Percentiles rank a stretch among this genome's conserved stretches.
These are phyloP conservation scores for Xanthia togata DNA, from an alignment of 2,888 invertebrate species.

Conservation along the genomic window DNA sequence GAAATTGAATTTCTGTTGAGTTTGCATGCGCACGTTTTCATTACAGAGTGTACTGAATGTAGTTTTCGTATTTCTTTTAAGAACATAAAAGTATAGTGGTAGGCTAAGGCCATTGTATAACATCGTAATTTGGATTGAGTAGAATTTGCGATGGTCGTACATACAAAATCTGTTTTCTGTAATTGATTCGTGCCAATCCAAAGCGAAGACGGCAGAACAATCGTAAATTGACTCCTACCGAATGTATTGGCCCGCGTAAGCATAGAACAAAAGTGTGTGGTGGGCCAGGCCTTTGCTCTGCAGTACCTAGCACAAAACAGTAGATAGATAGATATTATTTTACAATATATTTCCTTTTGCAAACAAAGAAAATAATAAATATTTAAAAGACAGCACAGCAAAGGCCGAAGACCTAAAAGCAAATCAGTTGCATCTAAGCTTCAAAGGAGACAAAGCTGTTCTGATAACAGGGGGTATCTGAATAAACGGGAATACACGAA, in stretches of 20 bases:
- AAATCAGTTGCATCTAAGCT: conserved; percentile 33
- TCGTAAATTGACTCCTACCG: not conserved
- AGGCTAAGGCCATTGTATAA: not conserved
- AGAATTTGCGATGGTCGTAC: not conserved
- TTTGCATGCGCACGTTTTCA: conserved; percentile 48
- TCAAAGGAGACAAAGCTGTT: conserved; percentile 63
- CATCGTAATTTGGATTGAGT: conserved; percentile 9
- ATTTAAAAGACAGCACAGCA: conserved; percentile 15
- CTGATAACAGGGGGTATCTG: conserved; percentile 65
- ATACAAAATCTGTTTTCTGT: not conserved
- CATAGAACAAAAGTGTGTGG: not conserved
- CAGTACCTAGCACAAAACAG: not conserved
- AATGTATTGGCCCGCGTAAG: not conserved
- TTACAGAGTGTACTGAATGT: conserved; percentile 28
- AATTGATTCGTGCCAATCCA: not conserved
- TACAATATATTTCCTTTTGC: not conserved
- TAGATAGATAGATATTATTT: not conserved
- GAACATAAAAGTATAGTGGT: conserved; percentile 3
- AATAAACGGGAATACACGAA: conserved; percentile 65
- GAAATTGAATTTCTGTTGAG: conserved; percentile 54
- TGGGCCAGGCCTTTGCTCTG: not conserved
- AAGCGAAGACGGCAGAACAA: too few species aligned
- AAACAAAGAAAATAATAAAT: not conserved
- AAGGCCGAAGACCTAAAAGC: conserved; percentile 14
- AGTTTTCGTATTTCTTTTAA: conserved; percentile 22